Evolutionary conservation across 2,113 vertebrate species (phyloP).

Genomic region (Cynopterus brachyotis): DNA sequence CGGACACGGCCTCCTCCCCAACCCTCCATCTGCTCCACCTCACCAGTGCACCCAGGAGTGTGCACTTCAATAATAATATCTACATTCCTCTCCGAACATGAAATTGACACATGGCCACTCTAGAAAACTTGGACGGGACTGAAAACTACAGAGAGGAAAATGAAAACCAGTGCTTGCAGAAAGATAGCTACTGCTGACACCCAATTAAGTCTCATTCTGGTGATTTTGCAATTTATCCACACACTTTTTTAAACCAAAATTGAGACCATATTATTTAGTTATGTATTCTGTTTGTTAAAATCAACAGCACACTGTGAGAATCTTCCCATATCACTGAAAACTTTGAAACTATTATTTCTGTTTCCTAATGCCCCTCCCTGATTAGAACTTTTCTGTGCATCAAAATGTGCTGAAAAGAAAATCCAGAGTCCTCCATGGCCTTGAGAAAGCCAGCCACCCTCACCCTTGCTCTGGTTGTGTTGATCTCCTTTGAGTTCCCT

Average conservation of each 20-base stretch:
- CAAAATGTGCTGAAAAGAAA: not conserved
- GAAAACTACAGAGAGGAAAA: not conserved
- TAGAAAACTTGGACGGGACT: not conserved
- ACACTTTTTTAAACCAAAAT: not conserved
- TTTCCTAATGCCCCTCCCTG: not conserved
- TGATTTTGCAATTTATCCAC: not conserved
- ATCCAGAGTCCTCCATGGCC: not conserved
- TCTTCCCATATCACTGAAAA: not conserved
- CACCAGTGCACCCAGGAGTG: fast-evolving
- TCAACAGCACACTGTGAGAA: not conserved
- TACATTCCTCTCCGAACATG: not conserved
- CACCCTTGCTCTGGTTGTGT: too few relatives aligned
- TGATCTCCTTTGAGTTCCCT: not conserved
- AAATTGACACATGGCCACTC: not conserved
- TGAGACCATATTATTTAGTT: not conserved
- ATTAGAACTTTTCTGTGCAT: not conserved
- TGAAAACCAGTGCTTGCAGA: not conserved
- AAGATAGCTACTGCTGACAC: not conserved
- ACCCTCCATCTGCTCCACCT: fast-evolving
- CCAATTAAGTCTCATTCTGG: not conserved
- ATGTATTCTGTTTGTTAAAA: not conserved
- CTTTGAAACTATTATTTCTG: not conserved
- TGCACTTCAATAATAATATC: fast-evolving
- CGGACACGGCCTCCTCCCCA: fast-evolving
- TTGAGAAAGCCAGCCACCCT: not conserved